These are phyloP conservation scores for Myotis yumanensis DNA, from an alignment of 2,113 vertebrate species.

Conservation along the genomic window DNA sequence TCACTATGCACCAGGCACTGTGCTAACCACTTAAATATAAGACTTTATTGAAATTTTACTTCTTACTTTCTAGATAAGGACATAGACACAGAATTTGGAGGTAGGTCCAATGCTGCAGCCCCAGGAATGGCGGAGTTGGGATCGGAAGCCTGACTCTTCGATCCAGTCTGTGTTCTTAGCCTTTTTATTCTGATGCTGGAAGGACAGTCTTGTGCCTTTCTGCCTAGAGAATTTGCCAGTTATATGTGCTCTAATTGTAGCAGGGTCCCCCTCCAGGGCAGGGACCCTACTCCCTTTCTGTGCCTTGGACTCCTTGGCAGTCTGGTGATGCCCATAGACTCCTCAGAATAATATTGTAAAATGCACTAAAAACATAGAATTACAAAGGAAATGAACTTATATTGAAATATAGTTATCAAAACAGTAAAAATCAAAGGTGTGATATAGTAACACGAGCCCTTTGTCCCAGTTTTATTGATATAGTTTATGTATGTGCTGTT, in stretches of 20 bases:
- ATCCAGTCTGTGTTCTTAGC: background rate
- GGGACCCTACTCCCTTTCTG: background rate
- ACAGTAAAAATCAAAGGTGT: background rate
- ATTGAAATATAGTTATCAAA: background rate
- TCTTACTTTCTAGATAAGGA: background rate
- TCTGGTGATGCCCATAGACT: background rate
- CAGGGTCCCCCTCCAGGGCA: background rate
- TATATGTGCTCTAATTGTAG: background rate
- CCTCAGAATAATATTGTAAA: background rate
- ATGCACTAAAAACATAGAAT: slow-evolving; percentile 3
- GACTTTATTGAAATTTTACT: slow-evolving; percentile 30
- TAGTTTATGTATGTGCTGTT: background rate
- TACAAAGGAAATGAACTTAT: background rate
- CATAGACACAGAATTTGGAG: background rate
- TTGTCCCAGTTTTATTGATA: background rate
- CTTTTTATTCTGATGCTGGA: background rate
- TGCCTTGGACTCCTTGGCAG: background rate
- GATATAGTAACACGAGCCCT: background rate
- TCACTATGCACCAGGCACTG: background rate
- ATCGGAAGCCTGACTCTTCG: background rate
- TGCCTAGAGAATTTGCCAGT: background rate
- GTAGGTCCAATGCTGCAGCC: background rate
- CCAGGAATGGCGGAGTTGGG: background rate
- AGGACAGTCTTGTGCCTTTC: background rate
- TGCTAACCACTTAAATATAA: slow-evolving; percentile 12